Conservation (phyloP, 2,888 invertebrate genomes). For the Xestia sexstrigata region DNA sequence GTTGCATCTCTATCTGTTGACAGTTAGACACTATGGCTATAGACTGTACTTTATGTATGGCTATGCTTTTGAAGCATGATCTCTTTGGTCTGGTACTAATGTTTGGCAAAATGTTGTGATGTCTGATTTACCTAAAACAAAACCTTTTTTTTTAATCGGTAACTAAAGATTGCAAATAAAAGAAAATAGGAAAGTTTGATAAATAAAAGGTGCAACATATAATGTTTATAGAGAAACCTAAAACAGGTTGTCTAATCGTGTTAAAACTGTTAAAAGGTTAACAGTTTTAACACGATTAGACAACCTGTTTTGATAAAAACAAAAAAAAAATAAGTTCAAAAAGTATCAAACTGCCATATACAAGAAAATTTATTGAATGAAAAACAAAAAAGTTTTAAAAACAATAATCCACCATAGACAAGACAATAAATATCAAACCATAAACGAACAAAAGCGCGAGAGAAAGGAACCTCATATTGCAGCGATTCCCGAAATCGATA, state of each 20-base stretch:
- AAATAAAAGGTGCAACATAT: background rate
- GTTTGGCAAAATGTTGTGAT: background rate
- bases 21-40: background rate
- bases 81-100: background rate
- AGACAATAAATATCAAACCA: conserved; percentile 9
- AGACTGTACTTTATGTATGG: background rate
- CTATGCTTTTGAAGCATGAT: background rate
- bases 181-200: no score
- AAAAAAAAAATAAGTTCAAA: no score
- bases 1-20: conserved; percentile 19
- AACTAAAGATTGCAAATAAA: background rate
- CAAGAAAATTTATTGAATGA: background rate
- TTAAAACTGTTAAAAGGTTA: no score
- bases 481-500: conserved; percentile 60
- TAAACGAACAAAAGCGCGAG: conserved; percentile 9
- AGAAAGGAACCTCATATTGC: conserved; percentile 36
- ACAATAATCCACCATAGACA: background rate
- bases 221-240: background rate
- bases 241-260: no score
- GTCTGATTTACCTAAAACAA: background rate
- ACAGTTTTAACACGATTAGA: background rate
- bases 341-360: background rate
- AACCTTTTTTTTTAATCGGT: background rate
- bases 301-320: no score
- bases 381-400: background rate